Base-by-base conservation (phyloP, 2,113 vertebrate genomes). In the Indicator indicator region DNA sequence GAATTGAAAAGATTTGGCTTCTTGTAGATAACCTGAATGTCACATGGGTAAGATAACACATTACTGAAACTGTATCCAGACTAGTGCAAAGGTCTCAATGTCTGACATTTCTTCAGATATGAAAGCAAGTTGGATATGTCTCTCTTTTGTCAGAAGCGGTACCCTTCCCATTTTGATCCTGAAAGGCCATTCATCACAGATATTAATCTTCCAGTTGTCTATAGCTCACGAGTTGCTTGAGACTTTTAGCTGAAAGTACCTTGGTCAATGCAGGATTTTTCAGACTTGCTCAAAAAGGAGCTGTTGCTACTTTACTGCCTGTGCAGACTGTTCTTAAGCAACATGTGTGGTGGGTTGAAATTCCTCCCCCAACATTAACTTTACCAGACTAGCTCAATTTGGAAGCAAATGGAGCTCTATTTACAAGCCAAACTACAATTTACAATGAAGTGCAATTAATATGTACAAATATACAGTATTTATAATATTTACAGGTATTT, bases 1-100 rank as follows among this genome's bases (percentile, higher is more conserved):
- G 36, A 85, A 89, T 58, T 75, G 14, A 11, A 28, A 33, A 85
- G 20, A 36, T 87, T 79, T 89, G 46, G 9, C 26, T 64, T 93
- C 82, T 85, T 83, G 23, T 77, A 88, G 88, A 71, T 94, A 91
- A 80, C 26, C 30, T 74, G 38, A 89, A 83, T 93, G 79, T 91
- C 64, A 30, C 28, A 33, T 17, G 16, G 68, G 4, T 58, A 26
- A 59, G 85, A 83, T 82, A 82, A 56, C 32, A 33, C 5, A 6
- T 38, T 63, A 73, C 21, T 50, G 75, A 70, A 83, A 40, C 40
- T 58, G 21, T 86, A 26, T 83, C 42, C 15, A 38, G 65, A 79
- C 36, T 82, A 78, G 59, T 27, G 17, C 13, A 64, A 26, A 90
- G 73, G 28, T 91, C 89, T 89, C 44, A n/a, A 5, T 79, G 24